phyloP scores from a whole-genome alignment of 2,113 vertebrate species.

The Odocoileus virginianus region DNA sequence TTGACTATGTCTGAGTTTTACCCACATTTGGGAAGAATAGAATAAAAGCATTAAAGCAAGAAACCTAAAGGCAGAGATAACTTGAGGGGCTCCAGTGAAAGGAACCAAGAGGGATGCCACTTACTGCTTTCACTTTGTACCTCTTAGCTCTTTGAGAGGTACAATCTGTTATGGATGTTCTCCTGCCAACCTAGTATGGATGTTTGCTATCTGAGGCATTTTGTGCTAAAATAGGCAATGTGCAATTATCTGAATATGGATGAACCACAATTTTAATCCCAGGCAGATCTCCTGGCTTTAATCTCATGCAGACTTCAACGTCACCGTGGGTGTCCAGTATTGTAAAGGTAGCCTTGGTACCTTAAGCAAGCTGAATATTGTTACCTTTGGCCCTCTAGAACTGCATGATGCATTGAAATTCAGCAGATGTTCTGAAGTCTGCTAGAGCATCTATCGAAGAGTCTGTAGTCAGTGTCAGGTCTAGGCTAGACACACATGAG shows the following conservation, averaged over 20 bases:
- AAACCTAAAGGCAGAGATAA: not conserved
- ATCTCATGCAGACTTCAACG: not conserved
- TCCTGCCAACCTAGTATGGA: not conserved
- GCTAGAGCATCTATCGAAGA: not conserved
- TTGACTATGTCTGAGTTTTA: not conserved
- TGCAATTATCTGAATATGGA: not conserved
- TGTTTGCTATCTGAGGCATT: not conserved
- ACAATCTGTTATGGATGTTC: not conserved
- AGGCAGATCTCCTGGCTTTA: not conserved
- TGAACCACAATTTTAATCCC: not conserved
- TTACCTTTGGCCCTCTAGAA: not conserved
- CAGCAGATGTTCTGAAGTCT: not conserved
- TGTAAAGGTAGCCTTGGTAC: not conserved
- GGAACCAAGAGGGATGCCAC: not conserved
- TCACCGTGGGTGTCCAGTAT: not conserved
- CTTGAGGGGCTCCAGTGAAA: not conserved
- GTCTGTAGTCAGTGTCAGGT: not conserved
- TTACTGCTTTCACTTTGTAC: not conserved
- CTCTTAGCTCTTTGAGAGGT: no score
- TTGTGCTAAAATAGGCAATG: not conserved
- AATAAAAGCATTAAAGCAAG: not conserved
- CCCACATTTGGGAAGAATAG: not conserved
- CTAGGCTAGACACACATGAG: no score
- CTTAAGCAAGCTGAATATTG: not conserved
- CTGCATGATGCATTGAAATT: accelerated